Conservation (phyloP, 2,797 vertebrate genomes). For the Taeniopygia guttata region DNA sequence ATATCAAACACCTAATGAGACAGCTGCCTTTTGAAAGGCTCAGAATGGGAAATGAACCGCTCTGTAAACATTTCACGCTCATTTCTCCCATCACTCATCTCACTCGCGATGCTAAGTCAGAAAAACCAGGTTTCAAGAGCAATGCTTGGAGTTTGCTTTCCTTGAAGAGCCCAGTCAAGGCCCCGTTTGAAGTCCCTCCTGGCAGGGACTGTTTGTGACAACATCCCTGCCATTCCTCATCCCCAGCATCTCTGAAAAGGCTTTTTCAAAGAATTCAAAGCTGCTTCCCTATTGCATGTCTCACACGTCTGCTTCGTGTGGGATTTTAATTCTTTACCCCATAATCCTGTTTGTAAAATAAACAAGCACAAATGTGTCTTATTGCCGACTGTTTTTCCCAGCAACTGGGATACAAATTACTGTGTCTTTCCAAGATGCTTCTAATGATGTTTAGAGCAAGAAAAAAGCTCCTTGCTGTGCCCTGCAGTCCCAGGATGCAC, state of each 20-base stretch:
- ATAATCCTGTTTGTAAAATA: not conserved
- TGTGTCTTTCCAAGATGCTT: not conserved
- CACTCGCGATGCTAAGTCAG: not conserved
- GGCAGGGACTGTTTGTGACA: not conserved
- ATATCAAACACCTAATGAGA: not conserved
- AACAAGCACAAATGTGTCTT: not conserved
- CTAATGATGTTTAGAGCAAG: not conserved
- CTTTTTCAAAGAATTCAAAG: not conserved
- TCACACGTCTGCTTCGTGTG: not conserved
- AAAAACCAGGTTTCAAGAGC: not conserved
- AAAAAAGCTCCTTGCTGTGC: not conserved
- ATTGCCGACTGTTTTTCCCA: not conserved
- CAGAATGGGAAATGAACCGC: not conserved
- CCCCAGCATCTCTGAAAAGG: not conserved
- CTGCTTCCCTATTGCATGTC: not conserved
- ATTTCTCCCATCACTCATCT: conserved; percentile 10
- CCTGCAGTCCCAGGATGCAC: not conserved
- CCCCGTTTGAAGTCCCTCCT: not conserved
- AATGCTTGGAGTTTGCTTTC: not conserved
- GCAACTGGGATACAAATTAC: not conserved
- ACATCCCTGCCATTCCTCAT: not conserved
- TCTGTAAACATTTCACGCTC: not conserved
- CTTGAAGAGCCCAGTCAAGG: not conserved
- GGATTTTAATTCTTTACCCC: conserved; percentile 14
- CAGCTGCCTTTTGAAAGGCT: not conserved